Evolutionary conservation across 1,140 invertebrate species (phyloP).

Genomic region (Drosophila varians): DNA sequence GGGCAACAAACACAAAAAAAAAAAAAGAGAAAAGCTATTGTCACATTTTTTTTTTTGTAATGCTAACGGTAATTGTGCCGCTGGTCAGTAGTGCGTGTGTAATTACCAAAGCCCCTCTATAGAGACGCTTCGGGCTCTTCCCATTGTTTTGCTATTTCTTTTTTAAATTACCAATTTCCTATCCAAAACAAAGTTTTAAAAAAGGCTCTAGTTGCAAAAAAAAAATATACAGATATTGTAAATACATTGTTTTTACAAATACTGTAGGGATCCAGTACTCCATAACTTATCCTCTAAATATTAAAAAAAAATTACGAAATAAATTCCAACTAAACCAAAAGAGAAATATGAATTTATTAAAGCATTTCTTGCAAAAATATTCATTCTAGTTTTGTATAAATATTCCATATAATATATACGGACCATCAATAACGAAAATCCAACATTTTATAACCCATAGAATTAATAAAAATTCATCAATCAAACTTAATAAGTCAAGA

Average conservation of each 20-base stretch:
- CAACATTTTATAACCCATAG: background rate
- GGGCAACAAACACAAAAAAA: background rate
- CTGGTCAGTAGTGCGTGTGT: constrained; percentile 60
- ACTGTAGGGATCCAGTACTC: too few species aligned
- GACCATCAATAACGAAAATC: background rate
- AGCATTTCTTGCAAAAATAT: too few species aligned
- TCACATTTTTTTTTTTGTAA: constrained; percentile 54
- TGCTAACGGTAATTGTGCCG: constrained; percentile 71
- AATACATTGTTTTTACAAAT: too few species aligned
- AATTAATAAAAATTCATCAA: background rate
- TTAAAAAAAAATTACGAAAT: too few species aligned
- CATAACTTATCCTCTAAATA: too few species aligned
- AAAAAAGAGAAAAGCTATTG: constrained; percentile 30
- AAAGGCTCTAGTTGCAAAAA: too few species aligned
- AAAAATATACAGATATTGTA: too few species aligned
- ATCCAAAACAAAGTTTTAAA: background rate
- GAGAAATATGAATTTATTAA: too few species aligned
- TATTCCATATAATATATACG: background rate
- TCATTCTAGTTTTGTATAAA: background rate
- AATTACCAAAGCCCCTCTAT: constrained; percentile 18
- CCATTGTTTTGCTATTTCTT: constrained; percentile 12
- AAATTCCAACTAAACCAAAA: too few species aligned
- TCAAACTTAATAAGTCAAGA: background rate
- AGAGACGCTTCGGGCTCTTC: background rate
- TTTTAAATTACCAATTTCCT: constrained; percentile 11